A percentile compares a stretch with the other conserved stretches of the same genome.
These are phyloP conservation scores for Verasper variegatus DNA, from an alignment of 2,113 vertebrate species.

Conservation along the genomic window DNA sequence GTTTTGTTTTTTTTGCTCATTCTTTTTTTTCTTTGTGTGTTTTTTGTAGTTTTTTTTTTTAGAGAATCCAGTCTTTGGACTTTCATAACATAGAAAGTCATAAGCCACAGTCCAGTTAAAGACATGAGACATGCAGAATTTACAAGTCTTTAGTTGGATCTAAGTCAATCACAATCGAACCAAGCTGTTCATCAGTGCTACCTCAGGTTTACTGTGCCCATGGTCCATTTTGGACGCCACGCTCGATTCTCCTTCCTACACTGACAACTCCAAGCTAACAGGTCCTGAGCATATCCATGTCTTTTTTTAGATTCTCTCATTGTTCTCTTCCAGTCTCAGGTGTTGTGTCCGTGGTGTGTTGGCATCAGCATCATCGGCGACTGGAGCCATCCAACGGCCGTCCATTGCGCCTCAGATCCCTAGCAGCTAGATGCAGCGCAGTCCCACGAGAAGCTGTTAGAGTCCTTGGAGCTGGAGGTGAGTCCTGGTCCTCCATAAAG, in stretches of 20 bases:
- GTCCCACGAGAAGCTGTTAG: constrained; percentile 81
- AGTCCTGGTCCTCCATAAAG: constrained; percentile 88
- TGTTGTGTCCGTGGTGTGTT: constrained; percentile 19
- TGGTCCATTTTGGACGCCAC: constrained; percentile 38
- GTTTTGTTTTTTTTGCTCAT: constrained; percentile 25
- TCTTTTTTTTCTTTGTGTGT: background rate
- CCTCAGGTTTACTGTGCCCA: constrained; percentile 5
- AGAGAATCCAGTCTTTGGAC: constrained; percentile 49
- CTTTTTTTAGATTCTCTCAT: constrained; percentile 22
- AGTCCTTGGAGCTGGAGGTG: constrained; percentile 78
- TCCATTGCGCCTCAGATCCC: constrained; percentile 86
- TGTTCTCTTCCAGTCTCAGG: constrained; percentile 37
- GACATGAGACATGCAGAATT: constrained; percentile 76
- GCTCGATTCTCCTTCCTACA: constrained; percentile 35
- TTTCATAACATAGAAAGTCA: constrained; percentile 42
- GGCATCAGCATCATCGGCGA: constrained; percentile 87
- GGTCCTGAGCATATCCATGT: constrained; percentile 45
- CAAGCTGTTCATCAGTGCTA: constrained; percentile 25
- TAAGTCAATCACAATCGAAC: constrained; percentile 35
- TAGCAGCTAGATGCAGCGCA: constrained; percentile 70
- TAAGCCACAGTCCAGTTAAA: constrained; percentile 56
- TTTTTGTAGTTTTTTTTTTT: background rate
- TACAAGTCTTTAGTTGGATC: constrained; percentile 72
- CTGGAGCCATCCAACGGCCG: constrained; percentile 86
- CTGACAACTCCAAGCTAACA: constrained; percentile 43